Evolutionary conservation across 2,113 vertebrate genomes (phyloP).

Genomic region (Prietella phreatophila): DNA sequence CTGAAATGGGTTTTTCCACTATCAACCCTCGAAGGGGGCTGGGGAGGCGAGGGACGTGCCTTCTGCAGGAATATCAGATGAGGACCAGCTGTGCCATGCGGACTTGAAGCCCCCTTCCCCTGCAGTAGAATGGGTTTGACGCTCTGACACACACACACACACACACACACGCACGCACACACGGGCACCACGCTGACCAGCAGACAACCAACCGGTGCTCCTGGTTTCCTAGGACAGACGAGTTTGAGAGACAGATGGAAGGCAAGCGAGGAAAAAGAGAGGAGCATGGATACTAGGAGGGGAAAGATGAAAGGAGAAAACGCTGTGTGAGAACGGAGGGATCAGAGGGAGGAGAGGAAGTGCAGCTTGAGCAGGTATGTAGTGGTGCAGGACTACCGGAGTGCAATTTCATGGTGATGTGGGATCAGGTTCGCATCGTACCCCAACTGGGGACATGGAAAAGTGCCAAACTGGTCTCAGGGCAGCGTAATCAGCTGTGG

Average conservation of each 20-base stretch:
- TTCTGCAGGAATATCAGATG: slow-evolving; percentile 47
- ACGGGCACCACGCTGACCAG: slow-evolving; percentile 41
- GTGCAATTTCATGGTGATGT: slow-evolving; percentile 9
- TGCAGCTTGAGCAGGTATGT: slow-evolving; percentile 70
- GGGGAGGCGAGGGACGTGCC: slow-evolving; percentile 6
- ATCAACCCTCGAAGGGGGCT: slow-evolving; percentile 35
- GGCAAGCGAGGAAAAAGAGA: slow-evolving; percentile 24
- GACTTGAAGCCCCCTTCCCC: slow-evolving; percentile 23
- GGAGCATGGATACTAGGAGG: slow-evolving; percentile 10
- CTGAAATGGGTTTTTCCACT: slow-evolving; percentile 20
- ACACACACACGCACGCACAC: slow-evolving; percentile 40
- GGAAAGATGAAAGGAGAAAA: slow-evolving; percentile 16
- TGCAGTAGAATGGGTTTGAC: slow-evolving; percentile 46
- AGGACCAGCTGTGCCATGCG: slow-evolving; percentile 49
- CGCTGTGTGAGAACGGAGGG: slow-evolving; percentile 37
- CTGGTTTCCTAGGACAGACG: slow-evolving; percentile 16
- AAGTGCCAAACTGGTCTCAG: slow-evolving; percentile 26
- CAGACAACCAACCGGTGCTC: slow-evolving; percentile 35
- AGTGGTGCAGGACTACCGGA: slow-evolving; percentile 55
- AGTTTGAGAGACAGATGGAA: slow-evolving; percentile 25
- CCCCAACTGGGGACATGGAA: background rate
- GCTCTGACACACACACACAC: slow-evolving; percentile 52
- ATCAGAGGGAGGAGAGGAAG: slow-evolving; percentile 25
- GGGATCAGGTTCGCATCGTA: background rate
- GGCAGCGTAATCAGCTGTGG: background rate